Evolutionary conservation across 64 coral and sea anemone species (phyloP), one percentile per base, ranked within the genome.

Genomic region (Orbicella faveolata): DNA sequence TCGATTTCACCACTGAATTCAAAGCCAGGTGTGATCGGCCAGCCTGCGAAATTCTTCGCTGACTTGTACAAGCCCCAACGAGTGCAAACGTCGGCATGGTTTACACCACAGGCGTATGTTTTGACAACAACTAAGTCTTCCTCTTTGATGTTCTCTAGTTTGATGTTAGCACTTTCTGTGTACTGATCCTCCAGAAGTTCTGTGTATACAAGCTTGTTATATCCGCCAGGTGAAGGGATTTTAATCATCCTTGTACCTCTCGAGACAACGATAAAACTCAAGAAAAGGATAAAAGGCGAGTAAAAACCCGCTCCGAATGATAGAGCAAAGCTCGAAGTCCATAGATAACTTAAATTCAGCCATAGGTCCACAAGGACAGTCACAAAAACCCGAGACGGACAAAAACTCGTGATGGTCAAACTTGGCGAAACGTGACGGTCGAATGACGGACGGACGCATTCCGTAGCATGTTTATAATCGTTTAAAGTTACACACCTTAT

Each of bases 1-100:
- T 83, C 34, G 12, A 99, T 91, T 51, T 93, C 91, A 6, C 97
- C 97, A 86, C 97, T 99, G 66, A 99, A 99, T 83, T 99, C 97
- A 89, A 99, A 99, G 9, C 97, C 97, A 3, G 97, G 97, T 41
- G 97, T 99, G 2, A 99, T 99, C 1, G 97, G 97, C 97, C 97
- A 99, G 8, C 97, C 97, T 17, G 96, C 96, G 64, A 89, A 99
- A 65, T 96, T 69, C 41, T 99, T 99, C n/a, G 97, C 97, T 13
- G 97, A 99, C 3, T 91, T 79, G 73, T 99, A 99, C 13, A 99
- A 25, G 11, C 97, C 97, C 97, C 97, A 99, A 6, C 97, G 91
- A 65, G 95, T 93, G 48, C 97, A 99, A 19, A 99, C 79, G 78
- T 99, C 97, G 30, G 97, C 97, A 79, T 99, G 94, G 69, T 99